Evolutionary conservation across 1,140 invertebrate species (phyloP), one percentile per base, ranked within the genome.

Genomic region (Bacillus rossius): DNA sequence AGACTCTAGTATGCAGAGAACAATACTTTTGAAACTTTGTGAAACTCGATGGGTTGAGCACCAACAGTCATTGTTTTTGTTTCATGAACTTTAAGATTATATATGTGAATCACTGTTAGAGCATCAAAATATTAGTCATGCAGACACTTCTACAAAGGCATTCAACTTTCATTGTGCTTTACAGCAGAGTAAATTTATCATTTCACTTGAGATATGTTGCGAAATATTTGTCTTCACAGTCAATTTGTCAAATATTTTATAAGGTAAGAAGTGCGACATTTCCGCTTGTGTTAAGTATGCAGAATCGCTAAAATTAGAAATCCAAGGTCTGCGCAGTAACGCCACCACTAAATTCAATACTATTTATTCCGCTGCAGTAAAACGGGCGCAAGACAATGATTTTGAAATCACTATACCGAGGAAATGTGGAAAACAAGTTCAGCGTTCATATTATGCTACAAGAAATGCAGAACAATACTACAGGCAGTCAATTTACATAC

Each of bases 41-140:
- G 60, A 60, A 29, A 61, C 45, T 17, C 59, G 60, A 19, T 61
- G 60, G 43, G 60, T 61, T 26, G 57, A 61, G 37, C 26, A 43
- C 19, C 34, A 52, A 8, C 55, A 61, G n/a, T 52, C 55, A 17
- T 14, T 57, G 22, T 41, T 25, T 52, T 23, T 40, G 22, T 57
- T 61, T 52, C 40, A 41, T 29, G 60, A 60, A 26, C 25, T 34
- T 25, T 61, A 47, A 25, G 34, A 20, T 19, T 17, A 34, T 23
- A 52, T 61, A 22, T 41, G 25, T 45, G 57, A 47, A 22, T 45
- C 60, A 38, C 29, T 60, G 20, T 26, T 16, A 60, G 23, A 61
- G 45, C 25, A 41, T 26, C 34, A 40, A 59, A 45, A 61, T 41
- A 20, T 41, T 43, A 17, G 42, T 59, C 26, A 40, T 22, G 56